Base-by-base conservation (phyloP, 2,797 vertebrate species). In the Chiloscyllium punctatum region DNA sequence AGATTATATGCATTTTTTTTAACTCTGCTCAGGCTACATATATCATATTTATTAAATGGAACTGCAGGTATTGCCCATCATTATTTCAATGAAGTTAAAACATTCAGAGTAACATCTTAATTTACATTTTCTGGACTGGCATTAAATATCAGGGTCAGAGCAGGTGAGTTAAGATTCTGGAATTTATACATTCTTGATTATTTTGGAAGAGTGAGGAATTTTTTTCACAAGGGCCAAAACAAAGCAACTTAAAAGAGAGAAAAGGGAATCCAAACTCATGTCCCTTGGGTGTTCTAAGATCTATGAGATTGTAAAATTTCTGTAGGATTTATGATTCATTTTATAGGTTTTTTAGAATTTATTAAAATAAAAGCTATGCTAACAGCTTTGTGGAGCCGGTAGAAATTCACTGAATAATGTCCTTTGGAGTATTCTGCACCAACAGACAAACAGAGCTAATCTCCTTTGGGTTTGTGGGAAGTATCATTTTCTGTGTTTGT, bases 261-360 rank as follows among this genome's bases (percentile, higher is more conserved):
- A 53, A 77, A 71, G 51, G 94, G 94, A 15, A 53, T 74, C 71
- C 13, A 48, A 53, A 72, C 71, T 92, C 33, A 0, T 66, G 27
- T 95, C 94, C 71, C 94, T 53, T 74, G 94, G 6, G 94, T 95
- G 48, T 95, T 95, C 71, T 95, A 77, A 77, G 71, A 69, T 72
- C 94, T 95, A n/a, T 77, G 94, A 77, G 94, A 95, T 95, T 95
- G 94, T 95, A 95, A 95, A 94, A 95, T 77, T 95, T 53, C 71
- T 77, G 94, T 95, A 95, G 71, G 94, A 95, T 95, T 95, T 95
- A 95, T 53, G 94, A 77, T 95, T 95, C 94, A 95, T 95, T 95
- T 95, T 95, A 95, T 95, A 95, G 42, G 71, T 95, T 95, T 95
- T 72, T 77, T 77, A 74, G 71, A 33, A 95, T 95, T 95, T 95